A percentile compares a stretch with the other conserved stretches of the same genome.
Evolutionary conservation across 2,888 invertebrate genomes (phyloP).

Genomic region (Drosophila neoperkinsi): DNA sequence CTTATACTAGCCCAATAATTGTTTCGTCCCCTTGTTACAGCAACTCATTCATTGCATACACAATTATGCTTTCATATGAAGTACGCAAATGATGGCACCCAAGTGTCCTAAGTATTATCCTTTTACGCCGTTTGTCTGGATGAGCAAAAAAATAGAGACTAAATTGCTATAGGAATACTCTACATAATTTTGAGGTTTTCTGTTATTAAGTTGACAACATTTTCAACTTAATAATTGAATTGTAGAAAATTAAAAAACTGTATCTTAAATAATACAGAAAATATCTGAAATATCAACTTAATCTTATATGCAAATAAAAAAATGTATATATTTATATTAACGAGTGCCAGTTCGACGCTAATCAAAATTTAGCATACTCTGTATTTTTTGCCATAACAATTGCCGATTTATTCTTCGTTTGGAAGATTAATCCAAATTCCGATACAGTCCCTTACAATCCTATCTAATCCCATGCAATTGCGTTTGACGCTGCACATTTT

Average conservation of each 20-base stretch:
- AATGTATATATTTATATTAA: neutral
- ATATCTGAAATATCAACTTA: neutral
- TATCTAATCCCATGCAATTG: slow-evolving; percentile 7
- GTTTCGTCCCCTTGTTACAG: slow-evolving; percentile 20
- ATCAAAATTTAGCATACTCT: slow-evolving; percentile 8
- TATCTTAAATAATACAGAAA: neutral
- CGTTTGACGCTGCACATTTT: slow-evolving; percentile 37
- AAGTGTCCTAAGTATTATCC: slow-evolving; percentile 75
- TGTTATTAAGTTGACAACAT: neutral
- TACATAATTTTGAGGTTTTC: slow-evolving; percentile 4
- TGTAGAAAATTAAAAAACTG: neutral
- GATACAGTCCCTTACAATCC: neutral
- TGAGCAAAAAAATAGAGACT: neutral
- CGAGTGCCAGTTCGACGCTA: neutral
- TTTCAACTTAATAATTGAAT: neutral
- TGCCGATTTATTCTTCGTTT: neutral
- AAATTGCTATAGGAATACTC: slow-evolving; percentile 8
- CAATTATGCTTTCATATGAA: slow-evolving; percentile 46
- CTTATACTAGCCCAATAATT: neutral
- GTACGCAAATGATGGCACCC: slow-evolving; percentile 65
- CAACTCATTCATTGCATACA: slow-evolving; percentile 11
- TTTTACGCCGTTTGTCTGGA: slow-evolving; percentile 59
- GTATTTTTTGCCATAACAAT: neutral
- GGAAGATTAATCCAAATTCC: neutral
- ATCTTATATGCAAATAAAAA: neutral